Percentiles rank a stretch among this genome's conserved stretches.
Conservation (phyloP, 2,888 invertebrate species). For the Lepidonotus clava region DNA sequence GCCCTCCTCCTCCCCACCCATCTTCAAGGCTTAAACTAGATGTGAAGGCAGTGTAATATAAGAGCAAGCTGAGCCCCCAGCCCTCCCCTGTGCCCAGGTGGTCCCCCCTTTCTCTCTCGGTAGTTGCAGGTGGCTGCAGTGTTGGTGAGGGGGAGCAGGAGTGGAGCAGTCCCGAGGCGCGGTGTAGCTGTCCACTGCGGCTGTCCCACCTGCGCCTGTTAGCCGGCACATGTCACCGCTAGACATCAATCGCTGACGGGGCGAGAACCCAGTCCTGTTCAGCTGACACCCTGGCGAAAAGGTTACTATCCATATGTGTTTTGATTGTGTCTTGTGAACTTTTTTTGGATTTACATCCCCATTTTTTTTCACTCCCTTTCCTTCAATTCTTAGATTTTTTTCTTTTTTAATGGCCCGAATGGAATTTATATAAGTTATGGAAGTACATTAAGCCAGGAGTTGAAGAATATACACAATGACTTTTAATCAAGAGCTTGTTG, state of each 20-base stretch:
- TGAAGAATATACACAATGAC: no score
- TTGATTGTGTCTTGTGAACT: background rate
- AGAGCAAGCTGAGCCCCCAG: no score
- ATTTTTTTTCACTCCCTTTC: no score
- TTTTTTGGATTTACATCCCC: no score
- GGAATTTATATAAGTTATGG: no score
- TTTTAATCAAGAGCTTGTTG: no score
- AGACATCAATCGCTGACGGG: background rate
- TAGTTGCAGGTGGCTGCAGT: constrained; percentile 32
- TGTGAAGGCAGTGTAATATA: background rate
- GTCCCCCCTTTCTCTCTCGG: background rate
- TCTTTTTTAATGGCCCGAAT: no score
- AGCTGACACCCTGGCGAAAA: constrained; percentile 19
- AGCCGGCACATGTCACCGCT: constrained; percentile 11
- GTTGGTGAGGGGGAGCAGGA: constrained; percentile 33
- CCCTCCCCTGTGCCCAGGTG: background rate
- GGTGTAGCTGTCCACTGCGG: constrained; percentile 24
- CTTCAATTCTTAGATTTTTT: no score
- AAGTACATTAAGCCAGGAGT: no score
- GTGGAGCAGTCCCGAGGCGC: background rate
- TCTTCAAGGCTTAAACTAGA: constrained; percentile 9
- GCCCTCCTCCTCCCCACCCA: no score
- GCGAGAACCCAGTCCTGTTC: background rate
- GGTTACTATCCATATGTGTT: constrained; percentile 53
- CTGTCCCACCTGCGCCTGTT: background rate